These are phyloP conservation scores for Misgurnus mizolepis DNA, from an alignment of 2,113 vertebrate species.

Conservation along the genomic window DNA sequence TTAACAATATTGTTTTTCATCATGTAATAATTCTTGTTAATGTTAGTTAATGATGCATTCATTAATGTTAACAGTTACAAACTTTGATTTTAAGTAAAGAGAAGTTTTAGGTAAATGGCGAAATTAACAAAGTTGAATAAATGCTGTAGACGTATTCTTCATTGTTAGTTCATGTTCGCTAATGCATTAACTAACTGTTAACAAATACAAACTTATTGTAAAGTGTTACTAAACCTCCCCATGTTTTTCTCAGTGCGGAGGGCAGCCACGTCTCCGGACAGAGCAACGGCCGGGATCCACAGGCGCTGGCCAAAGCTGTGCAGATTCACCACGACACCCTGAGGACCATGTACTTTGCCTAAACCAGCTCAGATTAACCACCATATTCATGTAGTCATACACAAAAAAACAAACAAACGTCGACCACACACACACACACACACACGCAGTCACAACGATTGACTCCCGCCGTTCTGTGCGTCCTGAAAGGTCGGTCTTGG, in stretches of 20 bases:
- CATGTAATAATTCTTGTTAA: too few species aligned
- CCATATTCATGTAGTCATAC: slow-evolving; percentile 50
- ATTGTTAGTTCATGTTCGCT: too few species aligned
- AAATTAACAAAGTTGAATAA: too few species aligned
- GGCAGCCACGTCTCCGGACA: slow-evolving; percentile 99
- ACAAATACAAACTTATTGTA: too few species aligned
- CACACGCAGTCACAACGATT: slow-evolving; percentile 29
- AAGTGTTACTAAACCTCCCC: neutral
- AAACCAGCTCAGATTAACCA: slow-evolving; percentile 63
- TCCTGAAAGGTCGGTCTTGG: slow-evolving; percentile 77
- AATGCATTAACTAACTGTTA: too few species aligned
- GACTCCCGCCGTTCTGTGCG: slow-evolving; percentile 71
- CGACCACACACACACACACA: slow-evolving; percentile 69
- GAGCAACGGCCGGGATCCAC: slow-evolving; percentile 97
- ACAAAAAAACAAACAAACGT: slow-evolving; percentile 49
- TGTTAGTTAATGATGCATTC: too few species aligned
- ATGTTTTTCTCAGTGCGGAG: slow-evolving; percentile 82
- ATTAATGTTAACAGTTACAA: too few species aligned
- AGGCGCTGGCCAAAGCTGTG: slow-evolving; percentile 98
- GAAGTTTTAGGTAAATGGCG: too few species aligned
- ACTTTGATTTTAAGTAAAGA: too few species aligned
- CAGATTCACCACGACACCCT: slow-evolving; percentile 99
- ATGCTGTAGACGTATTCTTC: too few species aligned
- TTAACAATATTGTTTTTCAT: too few species aligned
- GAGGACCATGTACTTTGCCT: slow-evolving; percentile 99